Evolutionary conservation across 2,888 invertebrate genomes (phyloP).

Genomic region (Polydrusus tereticollis): DNA sequence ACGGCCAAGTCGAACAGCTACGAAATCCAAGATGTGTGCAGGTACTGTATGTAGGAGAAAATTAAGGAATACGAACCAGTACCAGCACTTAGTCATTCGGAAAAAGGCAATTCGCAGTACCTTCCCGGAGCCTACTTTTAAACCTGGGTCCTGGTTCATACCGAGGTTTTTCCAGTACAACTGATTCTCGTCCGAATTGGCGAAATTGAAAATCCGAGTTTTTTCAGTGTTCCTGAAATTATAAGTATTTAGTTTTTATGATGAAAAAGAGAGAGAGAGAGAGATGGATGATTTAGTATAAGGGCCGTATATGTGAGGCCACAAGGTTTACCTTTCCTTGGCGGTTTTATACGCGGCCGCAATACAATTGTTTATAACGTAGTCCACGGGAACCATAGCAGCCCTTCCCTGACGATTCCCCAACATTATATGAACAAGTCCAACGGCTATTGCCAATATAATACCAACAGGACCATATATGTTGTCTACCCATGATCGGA

Average conservation of each 20-base stretch:
- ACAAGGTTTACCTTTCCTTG: slow-evolving; percentile 26
- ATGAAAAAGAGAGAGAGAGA: neutral
- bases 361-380: slow-evolving; percentile 74
- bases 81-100: slow-evolving; percentile 1
- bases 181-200: slow-evolving; percentile 6
- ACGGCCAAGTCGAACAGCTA: slow-evolving; percentile 3
- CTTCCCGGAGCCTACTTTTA: slow-evolving; percentile 4
- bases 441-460: slow-evolving; percentile 66
- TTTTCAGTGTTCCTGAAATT: neutral
- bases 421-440: slow-evolving; percentile 72
- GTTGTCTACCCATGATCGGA: slow-evolving; percentile 82
- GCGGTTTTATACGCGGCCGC: slow-evolving; percentile 61
- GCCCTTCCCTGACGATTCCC: slow-evolving; percentile 69
- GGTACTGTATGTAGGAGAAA: slow-evolving; percentile 40
- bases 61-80: slow-evolving; percentile 16
- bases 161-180: slow-evolving; percentile 8
- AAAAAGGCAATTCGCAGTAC: neutral
- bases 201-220: slow-evolving; percentile 24
- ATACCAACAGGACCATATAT: slow-evolving; percentile 79
- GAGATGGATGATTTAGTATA: neutral
- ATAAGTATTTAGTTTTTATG: neutral
- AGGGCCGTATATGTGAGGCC: no score
- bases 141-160: neutral
- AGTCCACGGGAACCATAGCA: slow-evolving; percentile 78
- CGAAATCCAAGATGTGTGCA: slow-evolving; percentile 17